These are phyloP conservation scores for Cebidichthys violaceus DNA, from an alignment of 2,113 vertebrate species.

Conservation along the genomic window DNA sequence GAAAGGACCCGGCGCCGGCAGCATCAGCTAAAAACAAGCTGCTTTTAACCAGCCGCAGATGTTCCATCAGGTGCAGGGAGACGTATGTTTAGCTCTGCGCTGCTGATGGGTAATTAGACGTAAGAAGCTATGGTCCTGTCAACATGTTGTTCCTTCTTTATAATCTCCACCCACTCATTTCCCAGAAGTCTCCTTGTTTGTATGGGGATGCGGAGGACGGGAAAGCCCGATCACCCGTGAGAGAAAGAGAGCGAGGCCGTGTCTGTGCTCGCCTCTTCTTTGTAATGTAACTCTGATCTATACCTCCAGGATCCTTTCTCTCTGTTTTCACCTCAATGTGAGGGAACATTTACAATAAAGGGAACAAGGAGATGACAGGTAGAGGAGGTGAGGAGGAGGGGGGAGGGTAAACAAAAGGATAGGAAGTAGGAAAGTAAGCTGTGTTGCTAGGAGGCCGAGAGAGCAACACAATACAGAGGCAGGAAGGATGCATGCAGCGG, in stretches of 20 bases:
- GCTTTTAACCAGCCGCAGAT: background rate
- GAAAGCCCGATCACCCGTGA: slow-evolving; percentile 61
- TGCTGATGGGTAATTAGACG: slow-evolving; percentile 24
- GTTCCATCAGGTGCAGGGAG: background rate
- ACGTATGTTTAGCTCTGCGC: background rate
- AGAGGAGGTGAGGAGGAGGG: background rate
- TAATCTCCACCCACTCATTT: slow-evolving; percentile 45
- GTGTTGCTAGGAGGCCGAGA: slow-evolving; percentile 77
- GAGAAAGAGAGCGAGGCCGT: slow-evolving; percentile 1
- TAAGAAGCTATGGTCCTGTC: slow-evolving; percentile 39
- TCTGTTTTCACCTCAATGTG: background rate
- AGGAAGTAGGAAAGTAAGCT: background rate
- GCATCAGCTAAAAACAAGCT: background rate
- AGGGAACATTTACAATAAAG: background rate
- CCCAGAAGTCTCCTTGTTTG: slow-evolving; percentile 68
- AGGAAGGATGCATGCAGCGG: slow-evolving; percentile 26
- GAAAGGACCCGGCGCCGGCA: too few relatives aligned
- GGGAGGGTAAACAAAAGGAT: background rate
- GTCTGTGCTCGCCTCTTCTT: slow-evolving; percentile 21
- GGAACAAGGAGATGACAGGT: background rate
- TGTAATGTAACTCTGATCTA: background rate
- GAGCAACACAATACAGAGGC: slow-evolving; percentile 57
- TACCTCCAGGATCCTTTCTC: background rate
- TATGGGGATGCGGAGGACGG: slow-evolving; percentile 30
- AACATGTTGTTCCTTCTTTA: slow-evolving; percentile 53